Percentiles rank a stretch among this genome's conserved stretches.
phyloP scores from a whole-genome alignment of 2,113 vertebrate genomes.

The Oreochromis spilurus region DNA sequence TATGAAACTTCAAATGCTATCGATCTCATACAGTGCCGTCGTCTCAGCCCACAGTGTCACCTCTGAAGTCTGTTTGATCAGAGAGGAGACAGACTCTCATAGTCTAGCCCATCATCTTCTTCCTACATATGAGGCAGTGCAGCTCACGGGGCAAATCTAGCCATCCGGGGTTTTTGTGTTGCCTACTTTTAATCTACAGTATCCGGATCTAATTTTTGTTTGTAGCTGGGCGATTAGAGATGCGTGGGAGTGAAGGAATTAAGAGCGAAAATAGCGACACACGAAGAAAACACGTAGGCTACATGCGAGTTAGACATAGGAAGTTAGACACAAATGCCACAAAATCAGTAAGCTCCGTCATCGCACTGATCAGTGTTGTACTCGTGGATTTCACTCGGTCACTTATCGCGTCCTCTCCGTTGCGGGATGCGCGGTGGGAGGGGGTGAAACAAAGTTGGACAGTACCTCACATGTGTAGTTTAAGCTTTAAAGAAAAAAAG shows the following conservation, averaged over 20 bases:
- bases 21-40: conserved; percentile 35
- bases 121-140: background rate
- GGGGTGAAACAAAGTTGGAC: background rate
- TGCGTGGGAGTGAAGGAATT: background rate
- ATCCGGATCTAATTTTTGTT: background rate
- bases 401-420: background rate
- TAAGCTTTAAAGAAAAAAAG: background rate
- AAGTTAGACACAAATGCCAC: background rate
- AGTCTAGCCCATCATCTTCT: background rate
- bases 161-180: background rate
- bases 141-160: background rate
- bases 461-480: background rate
- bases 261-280: background rate
- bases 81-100: background rate
- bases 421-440: background rate
- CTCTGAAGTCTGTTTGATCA: conserved; percentile 26
- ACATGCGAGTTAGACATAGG: background rate
- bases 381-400: background rate
- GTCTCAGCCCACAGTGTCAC: conserved; percentile 15
- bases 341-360: background rate
- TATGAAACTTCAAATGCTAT: conserved; percentile 48
- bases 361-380: background rate
- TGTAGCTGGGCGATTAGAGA: background rate
- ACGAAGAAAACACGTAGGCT: background rate
- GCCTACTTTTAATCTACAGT: background rate